Percentiles rank a stretch among this genome's conserved stretches.
Evolutionary conservation across 2,797 vertebrate genomes (phyloP).

Genomic region (Anguilla anguilla): DNA sequence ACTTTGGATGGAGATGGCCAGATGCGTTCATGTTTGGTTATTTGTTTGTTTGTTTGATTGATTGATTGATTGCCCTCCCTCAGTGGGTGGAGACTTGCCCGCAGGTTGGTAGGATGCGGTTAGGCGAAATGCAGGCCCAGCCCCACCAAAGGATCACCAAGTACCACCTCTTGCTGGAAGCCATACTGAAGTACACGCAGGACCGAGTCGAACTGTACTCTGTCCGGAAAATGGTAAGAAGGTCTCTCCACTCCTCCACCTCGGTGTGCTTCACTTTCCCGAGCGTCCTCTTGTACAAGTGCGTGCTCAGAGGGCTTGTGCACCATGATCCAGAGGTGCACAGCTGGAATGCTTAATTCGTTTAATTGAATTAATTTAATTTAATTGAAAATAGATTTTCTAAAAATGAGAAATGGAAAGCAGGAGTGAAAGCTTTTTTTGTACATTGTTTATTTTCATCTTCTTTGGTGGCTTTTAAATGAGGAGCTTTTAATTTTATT

Average conservation of each 20-base stretch:
- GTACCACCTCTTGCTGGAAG: conserved; percentile 81
- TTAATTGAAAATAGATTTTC: no score
- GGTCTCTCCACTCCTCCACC: not conserved
- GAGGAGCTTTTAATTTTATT: not conserved
- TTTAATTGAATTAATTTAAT: no score
- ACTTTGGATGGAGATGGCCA: not conserved
- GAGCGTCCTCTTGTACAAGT: not conserved
- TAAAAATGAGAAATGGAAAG: no score
- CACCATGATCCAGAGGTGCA: not conserved
- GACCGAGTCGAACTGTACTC: conserved; percentile 54
- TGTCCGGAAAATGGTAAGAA: conserved; percentile 73
- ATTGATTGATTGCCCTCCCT: not conserved
- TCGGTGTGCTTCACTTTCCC: no score
- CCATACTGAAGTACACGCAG: conserved; percentile 73
- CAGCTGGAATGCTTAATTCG: no score
- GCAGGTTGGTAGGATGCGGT: conserved; percentile 72
- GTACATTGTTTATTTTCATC: not conserved
- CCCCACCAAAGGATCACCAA: conserved; percentile 87
- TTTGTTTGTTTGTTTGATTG: not conserved
- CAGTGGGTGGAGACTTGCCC: conserved; percentile 86
- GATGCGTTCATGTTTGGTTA: not conserved
- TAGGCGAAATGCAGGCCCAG: conserved; percentile 83
- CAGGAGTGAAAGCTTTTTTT: no score
- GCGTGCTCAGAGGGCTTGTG: not conserved
- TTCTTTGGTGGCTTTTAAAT: not conserved